Evolutionary conservation across 2,113 vertebrate genomes (phyloP).

Genomic region (Tupaia chinensis): DNA sequence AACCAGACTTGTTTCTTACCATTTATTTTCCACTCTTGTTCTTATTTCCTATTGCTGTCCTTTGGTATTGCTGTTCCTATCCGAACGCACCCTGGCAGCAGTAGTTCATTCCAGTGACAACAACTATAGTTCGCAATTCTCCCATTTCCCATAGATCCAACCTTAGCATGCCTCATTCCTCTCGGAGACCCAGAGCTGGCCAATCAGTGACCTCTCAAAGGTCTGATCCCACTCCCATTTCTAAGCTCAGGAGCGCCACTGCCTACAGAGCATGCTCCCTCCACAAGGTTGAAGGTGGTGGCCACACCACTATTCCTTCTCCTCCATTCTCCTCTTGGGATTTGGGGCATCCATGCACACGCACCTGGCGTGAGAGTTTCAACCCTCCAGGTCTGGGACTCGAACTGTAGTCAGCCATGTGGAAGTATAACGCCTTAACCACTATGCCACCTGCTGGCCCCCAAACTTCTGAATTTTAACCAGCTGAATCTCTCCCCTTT

Average conservation of each 20-base stretch:
- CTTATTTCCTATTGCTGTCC: neutral
- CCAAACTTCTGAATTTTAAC: neutral
- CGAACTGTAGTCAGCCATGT: too few species aligned
- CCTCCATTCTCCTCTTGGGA: too few species aligned
- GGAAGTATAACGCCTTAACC: too few species aligned
- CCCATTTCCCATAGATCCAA: neutral
- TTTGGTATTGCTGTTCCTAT: neutral
- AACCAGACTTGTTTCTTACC: neutral
- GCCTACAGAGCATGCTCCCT: neutral
- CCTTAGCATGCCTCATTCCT: too few species aligned
- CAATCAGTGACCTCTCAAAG: neutral
- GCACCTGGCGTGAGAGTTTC: too few species aligned
- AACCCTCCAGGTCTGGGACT: too few species aligned
- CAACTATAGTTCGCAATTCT: neutral
- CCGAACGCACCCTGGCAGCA: neutral
- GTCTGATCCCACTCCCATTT: neutral
- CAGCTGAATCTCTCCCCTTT: neutral
- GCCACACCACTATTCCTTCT: too few species aligned
- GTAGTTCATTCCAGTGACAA: neutral
- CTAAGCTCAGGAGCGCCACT: neutral
- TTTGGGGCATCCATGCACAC: too few species aligned
- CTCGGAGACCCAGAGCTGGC: neutral
- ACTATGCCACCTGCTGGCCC: too few species aligned
- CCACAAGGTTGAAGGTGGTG: neutral
- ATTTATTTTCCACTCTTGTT: neutral